Evolutionary conservation across 2,888 invertebrate species (phyloP).

Genomic region (Oscheius sp.): DNA sequence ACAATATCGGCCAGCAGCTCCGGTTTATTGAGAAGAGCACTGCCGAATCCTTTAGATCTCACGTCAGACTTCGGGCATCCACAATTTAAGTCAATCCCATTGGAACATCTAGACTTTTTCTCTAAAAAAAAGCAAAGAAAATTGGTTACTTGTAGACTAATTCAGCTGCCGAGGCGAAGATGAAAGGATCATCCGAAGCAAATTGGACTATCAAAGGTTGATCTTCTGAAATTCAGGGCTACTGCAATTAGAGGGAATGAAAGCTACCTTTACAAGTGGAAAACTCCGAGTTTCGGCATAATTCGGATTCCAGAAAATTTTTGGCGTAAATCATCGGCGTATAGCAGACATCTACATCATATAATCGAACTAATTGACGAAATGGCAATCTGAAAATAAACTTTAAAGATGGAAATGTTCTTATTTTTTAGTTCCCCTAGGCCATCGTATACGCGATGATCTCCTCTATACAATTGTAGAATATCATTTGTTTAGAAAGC

Average conservation of each 20-base stretch:
- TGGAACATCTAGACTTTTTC: constrained; percentile 77
- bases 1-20: constrained; percentile 85
- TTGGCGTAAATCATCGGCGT: constrained; percentile 95
- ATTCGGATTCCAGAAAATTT: constrained; percentile 86
- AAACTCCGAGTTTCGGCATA: constrained; percentile 79
- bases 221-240: constrained; percentile 79
- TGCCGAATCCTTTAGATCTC: constrained; percentile 55
- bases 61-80: constrained; percentile 86
- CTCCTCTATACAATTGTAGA: no score
- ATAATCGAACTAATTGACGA: constrained; percentile 80
- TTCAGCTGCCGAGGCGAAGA: constrained; percentile 86
- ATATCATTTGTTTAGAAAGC: no score
- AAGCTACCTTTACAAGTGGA: constrained; percentile 70
- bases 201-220: constrained; percentile 90
- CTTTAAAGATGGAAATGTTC: no score
- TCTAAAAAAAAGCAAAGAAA: constrained; percentile 5
- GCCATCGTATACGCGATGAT: no score
- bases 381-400: constrained; percentile 78
- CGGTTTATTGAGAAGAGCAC: constrained; percentile 75
- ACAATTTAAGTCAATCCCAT: constrained; percentile 95
- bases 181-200: constrained; percentile 84
- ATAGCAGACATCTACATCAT: constrained; percentile 87
- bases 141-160: constrained; percentile 81
- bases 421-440: no score
- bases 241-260: no score